Evolutionary conservation across 2,888 invertebrate species (phyloP), one percentile per base, ranked within the genome.

Genomic region (Harmothoe impar): DNA sequence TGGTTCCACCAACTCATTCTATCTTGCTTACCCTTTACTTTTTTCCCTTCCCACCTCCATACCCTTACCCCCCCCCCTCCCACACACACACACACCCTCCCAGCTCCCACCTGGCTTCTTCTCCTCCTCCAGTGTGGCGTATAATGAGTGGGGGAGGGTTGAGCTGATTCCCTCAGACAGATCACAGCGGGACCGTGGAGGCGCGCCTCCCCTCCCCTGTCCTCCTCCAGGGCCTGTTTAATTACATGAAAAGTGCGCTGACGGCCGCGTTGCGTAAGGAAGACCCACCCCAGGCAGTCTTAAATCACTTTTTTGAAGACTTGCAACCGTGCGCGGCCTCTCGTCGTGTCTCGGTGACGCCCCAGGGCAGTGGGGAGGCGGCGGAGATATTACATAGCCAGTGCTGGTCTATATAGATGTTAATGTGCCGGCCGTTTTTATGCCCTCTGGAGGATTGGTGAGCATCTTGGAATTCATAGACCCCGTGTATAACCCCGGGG

Each of bases 231-330:
- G 62, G 62, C 35, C 31, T 89, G 86, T 86, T 86, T 86, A 86
- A 86, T 86, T 86, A 54, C 86, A 86, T 86, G 86, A 86, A 86
- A 86, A 86, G 86, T 54, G 52, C 56, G 54, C 52, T 29, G n/a
- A 54, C 33, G 86, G 29, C 56, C 25, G 86, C 25, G 17, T 52
- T 86, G 86, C 86, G 86, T 31, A 86, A 86, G 54, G 25, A 56
- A 54, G 54, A 15, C 31, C 54, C 17, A 54, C 86, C 86, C 54
- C 23, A n/a, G 86, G 86, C 86, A 15, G 52, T 86, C 56, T 86
- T 52, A 86, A 86, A 86, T 52, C 86, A 86, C 86, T 86, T 86
- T 81, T 86, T 86, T 86, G 86, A 86, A 86, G 54, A 86, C 86
- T 84, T 84, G 33, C 84, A 84, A 84, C 33, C 84, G 84, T 84